These are phyloP conservation scores for Nebria ingens DNA, from an alignment of 1,140 invertebrate species.

Conservation along the genomic window DNA sequence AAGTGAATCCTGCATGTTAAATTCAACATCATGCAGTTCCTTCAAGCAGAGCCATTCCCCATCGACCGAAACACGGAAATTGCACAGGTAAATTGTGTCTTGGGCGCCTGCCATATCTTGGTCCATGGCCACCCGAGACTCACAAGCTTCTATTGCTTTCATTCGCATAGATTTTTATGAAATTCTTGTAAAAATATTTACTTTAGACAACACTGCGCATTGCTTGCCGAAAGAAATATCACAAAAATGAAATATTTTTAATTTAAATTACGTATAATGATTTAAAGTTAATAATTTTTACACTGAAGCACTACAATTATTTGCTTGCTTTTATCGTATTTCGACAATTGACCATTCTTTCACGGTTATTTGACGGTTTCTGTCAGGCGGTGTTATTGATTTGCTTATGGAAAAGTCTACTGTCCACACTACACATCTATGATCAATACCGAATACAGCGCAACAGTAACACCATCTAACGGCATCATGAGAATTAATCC, in stretches of 20 bases:
- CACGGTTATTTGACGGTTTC: too few relatives aligned
- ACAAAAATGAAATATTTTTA: constrained; percentile 9
- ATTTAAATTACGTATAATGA: too few relatives aligned
- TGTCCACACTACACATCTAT: too few relatives aligned
- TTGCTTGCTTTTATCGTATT: too few relatives aligned
- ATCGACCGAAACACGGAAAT: constrained; percentile 93
- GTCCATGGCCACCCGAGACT: constrained; percentile 36
- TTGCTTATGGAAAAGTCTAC: too few relatives aligned
- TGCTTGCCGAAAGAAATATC: constrained; percentile 32
- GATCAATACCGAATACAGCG: too few relatives aligned
- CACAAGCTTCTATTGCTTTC: constrained; percentile 30
- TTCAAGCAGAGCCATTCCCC: constrained; percentile 96
- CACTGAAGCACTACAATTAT: too few relatives aligned
- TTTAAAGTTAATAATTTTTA: too few relatives aligned
- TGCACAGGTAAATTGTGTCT: constrained; percentile 94
- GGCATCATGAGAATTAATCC: too few relatives aligned
- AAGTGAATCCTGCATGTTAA: constrained; percentile 56
- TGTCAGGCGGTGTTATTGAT: too few relatives aligned
- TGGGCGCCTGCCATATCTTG: constrained; percentile 74
- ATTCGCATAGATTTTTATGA: constrained; percentile 31
- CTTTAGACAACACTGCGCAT: not conserved
- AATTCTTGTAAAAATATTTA: not conserved
- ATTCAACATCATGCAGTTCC: constrained; percentile 84
- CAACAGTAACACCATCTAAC: too few relatives aligned
- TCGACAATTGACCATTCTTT: too few relatives aligned